Conservation (phyloP, 1,140 invertebrate species). For the Hetaerina americana region DNA sequence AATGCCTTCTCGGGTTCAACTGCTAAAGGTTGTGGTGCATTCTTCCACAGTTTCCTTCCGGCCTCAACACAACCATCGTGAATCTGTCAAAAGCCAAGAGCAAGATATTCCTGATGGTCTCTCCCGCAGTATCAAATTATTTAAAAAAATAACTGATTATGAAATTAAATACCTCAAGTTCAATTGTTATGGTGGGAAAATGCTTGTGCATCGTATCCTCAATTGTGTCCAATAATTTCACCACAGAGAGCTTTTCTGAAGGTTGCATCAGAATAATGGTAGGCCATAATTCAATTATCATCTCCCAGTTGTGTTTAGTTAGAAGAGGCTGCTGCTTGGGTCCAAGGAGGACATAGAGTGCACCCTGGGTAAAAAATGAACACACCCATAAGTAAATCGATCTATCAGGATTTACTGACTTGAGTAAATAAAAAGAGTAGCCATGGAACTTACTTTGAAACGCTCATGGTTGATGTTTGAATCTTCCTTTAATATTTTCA, state of each 20-base stretch:
- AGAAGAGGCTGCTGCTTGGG: conserved; percentile 46
- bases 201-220: conserved; percentile 32
- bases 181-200: conserved; percentile 45
- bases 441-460: conserved; percentile 42
- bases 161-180: conserved; percentile 20
- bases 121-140: no score
- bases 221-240: conserved; percentile 52
- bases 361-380: conserved; percentile 43
- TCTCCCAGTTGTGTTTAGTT: conserved; percentile 60
- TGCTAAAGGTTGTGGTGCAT: conserved; percentile 19
- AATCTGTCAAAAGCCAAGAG: conserved; percentile 33
- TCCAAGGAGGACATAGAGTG: conserved; percentile 59
- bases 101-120: no score
- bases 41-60: conserved; percentile 34
- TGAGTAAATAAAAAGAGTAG: not conserved
- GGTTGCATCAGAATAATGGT: conserved; percentile 53
- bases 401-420: not conserved
- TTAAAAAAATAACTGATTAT: no score
- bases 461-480: conserved; percentile 48
- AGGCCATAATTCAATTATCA: conserved; percentile 58
- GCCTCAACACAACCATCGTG: conserved; percentile 34
- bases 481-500: conserved; percentile 43
- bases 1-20: conserved; percentile 24
- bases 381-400: conserved; percentile 12
- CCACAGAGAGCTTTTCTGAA: conserved; percentile 68